Evolutionary conservation across 2,888 invertebrate genomes (phyloP), one percentile per base, ranked within the genome.

Genomic region (Yponomeuta evonymella): DNA sequence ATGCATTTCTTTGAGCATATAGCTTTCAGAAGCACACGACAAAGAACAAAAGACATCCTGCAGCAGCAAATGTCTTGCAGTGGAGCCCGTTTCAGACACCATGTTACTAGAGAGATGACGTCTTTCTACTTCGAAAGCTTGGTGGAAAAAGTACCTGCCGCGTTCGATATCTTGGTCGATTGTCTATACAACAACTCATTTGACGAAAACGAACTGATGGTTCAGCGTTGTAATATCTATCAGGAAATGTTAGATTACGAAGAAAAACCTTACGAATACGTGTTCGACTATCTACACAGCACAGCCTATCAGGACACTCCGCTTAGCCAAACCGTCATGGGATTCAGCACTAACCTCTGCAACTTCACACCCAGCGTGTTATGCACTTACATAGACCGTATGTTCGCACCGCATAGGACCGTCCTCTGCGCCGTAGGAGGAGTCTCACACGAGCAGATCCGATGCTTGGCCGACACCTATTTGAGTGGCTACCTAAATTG

Each of bases 121-220:
- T 97, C 97, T 0, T 99, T 97, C 88, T 99, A 98, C 83, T 98
- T 98, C 23, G 97, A 98, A 87, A 98, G 98, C 81, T 93, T 99
- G 73, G 93, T 95, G 2, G 94, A 96, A 81, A 98, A 99, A 89
- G 94, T 98, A 0, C 95, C 96, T 0, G 94, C 95, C 80, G 97
- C 98, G 5, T 93, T 99, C 33, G 98, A 99, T 83, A 97, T 99
- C 76, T 93, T 99, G 71, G 94, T 97, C 1, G 99, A 99, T 81
- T 99, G 99, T 81, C 94, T 99, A 33, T 97, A 97, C 81, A 98
- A 98, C 87, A 94, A 74, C 93, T 94, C 80, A 92, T 94, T 79
- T 73, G 76, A 75, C 6, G 70, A 72, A 0, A 33, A 74, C 0
- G 88, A 58, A 58, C 83, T 93, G 3, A 83, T 83, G n/a, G 62